A percentile compares a stretch with the other conserved stretches of the same genome.
Conservation (phyloP, 2,888 invertebrate species). For the Stegophylla sp. region DNA sequence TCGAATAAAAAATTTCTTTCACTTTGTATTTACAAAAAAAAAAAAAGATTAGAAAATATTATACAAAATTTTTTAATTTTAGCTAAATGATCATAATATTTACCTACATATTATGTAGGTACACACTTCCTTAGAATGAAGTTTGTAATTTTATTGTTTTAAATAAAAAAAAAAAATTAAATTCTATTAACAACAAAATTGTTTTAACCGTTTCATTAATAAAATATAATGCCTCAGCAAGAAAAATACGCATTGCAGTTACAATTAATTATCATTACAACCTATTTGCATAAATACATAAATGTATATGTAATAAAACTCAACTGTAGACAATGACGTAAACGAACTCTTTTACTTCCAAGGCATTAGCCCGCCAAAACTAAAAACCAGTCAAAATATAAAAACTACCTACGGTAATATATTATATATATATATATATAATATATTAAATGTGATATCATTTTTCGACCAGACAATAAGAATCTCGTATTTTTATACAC, state of each 20-base stretch:
- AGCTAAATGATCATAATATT: no score
- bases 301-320: neutral
- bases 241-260: neutral
- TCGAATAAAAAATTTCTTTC: neutral
- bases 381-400: constrained; percentile 28
- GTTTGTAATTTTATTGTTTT: no score
- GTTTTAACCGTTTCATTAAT: neutral
- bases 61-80: no score
- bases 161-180: no score
- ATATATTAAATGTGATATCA: no score
- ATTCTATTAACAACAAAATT: neutral
- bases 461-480: constrained; percentile 45
- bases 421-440: neutral
- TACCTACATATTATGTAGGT: no score
- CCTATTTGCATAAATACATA: no score
- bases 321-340: neutral
- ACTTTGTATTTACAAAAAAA: no score
- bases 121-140: no score
- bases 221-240: neutral
- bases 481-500: constrained; percentile 48
- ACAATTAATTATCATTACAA: no score
- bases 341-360: neutral
- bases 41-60: no score
- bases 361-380: constrained; percentile 16
- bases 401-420: constrained; percentile 1